Evolutionary conservation across 2,113 vertebrate genomes (phyloP).

Genomic region (Nothobranchius kuhntae): DNA sequence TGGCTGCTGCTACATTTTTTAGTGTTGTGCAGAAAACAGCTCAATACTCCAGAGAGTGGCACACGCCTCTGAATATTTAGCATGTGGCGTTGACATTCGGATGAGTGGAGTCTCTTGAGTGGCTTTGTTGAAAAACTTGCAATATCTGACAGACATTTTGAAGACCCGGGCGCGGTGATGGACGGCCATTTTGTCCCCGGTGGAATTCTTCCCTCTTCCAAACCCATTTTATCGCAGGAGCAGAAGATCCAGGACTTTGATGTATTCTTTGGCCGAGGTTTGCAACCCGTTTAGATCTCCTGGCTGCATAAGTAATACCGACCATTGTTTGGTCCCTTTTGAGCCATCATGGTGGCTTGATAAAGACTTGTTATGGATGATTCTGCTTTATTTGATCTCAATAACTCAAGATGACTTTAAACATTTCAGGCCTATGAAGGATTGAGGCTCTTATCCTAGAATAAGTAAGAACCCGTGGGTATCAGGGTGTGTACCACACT

Average conservation of each 20-base stretch:
- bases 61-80: conserved; percentile 69
- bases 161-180: conserved; percentile 42
- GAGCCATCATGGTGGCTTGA: too few species aligned
- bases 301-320: conserved; percentile 54
- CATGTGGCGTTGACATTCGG: conserved; percentile 66
- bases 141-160: conserved; percentile 66
- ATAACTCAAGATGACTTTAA: too few species aligned
- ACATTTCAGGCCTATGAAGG: too few species aligned
- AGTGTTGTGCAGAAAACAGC: conserved; percentile 65
- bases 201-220: conserved; percentile 48
- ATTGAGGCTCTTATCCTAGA: too few species aligned
- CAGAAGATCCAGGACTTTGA: conserved; percentile 60
- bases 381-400: too few species aligned
- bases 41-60: conserved; percentile 66
- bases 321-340: conserved; percentile 49
- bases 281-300: conserved; percentile 53
- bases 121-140: conserved; percentile 47
- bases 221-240: conserved; percentile 51
- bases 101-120: conserved; percentile 70
- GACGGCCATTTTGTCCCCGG: conserved; percentile 55
- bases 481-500: too few species aligned
- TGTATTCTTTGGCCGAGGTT: conserved; percentile 33
- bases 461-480: too few species aligned
- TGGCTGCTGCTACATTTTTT: conserved; percentile 58
- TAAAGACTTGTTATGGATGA: too few species aligned